Percentiles rank a stretch among this genome's conserved stretches.
phyloP scores from a whole-genome alignment of 2,888 invertebrate species.

The Spisula solida region DNA sequence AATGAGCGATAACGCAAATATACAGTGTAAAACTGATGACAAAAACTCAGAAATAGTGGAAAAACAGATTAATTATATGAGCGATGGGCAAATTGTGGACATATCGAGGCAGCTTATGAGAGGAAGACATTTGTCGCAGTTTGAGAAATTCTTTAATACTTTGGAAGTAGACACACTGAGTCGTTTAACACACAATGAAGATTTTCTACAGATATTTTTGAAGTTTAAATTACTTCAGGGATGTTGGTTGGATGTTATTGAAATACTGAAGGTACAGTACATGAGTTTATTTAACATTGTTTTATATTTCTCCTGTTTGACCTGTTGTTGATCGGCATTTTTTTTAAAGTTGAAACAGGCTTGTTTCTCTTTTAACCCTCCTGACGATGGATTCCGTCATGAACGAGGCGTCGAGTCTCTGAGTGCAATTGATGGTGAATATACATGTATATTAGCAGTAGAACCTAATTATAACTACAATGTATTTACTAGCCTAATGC shows the following conservation, averaged over 20 bases:
- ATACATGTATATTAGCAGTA: too few species aligned
- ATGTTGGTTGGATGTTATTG: conserved; percentile 22
- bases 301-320: too few species aligned
- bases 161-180: neutral
- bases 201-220: conserved; percentile 13
- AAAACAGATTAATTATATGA: neutral
- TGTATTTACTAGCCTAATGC: too few species aligned
- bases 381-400: too few species aligned
- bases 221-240: conserved; percentile 20
- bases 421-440: too few species aligned
- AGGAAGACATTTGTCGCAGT: neutral
- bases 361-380: too few species aligned
- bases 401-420: too few species aligned
- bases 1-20: neutral
- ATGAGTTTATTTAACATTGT: too few species aligned
- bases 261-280: neutral
- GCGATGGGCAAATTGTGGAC: neutral
- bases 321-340: too few species aligned
- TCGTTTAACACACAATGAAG: conserved; percentile 5
- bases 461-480: too few species aligned
- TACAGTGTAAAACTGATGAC: neutral
- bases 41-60: neutral
- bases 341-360: too few species aligned
- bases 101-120: neutral
- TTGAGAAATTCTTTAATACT: neutral